Evolutionary conservation across 1,140 invertebrate genomes (phyloP).

Genomic region (Melanaphis sacchari): DNA sequence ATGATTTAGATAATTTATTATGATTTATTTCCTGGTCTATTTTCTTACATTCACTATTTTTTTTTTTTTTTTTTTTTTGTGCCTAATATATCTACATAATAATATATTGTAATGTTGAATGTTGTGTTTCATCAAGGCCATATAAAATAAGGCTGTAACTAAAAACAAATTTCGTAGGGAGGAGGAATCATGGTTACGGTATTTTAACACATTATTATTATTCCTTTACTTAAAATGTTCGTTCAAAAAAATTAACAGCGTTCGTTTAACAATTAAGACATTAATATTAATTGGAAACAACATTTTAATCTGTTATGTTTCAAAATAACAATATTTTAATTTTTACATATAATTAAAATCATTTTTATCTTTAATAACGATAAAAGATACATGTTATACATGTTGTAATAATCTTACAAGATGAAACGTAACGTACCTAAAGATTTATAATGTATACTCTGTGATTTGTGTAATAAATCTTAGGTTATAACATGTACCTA

Average conservation of each 20-base stretch:
- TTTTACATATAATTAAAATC: too few relatives aligned
- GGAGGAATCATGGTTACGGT: background rate
- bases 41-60: background rate
- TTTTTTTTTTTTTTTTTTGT: background rate
- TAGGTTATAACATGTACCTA: background rate
- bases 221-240: background rate
- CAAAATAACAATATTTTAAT: background rate
- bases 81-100: background rate
- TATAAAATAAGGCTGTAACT: background rate
- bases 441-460: background rate
- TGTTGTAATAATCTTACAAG: background rate
- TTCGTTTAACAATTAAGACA: background rate
- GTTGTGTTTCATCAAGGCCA: background rate
- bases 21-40: background rate
- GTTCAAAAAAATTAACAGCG: background rate
- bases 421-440: background rate
- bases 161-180: background rate
- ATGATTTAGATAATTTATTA: background rate
- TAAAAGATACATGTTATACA: background rate
- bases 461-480: background rate
- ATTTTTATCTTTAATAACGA: too few relatives aligned
- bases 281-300: background rate
- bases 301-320: background rate
- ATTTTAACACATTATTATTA: background rate
- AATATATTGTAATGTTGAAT: background rate